Percentiles rank a stretch among this genome's conserved stretches.
Evolutionary conservation across 2,888 invertebrate genomes (phyloP).

Genomic region (Clitarchus hookeri): DNA sequence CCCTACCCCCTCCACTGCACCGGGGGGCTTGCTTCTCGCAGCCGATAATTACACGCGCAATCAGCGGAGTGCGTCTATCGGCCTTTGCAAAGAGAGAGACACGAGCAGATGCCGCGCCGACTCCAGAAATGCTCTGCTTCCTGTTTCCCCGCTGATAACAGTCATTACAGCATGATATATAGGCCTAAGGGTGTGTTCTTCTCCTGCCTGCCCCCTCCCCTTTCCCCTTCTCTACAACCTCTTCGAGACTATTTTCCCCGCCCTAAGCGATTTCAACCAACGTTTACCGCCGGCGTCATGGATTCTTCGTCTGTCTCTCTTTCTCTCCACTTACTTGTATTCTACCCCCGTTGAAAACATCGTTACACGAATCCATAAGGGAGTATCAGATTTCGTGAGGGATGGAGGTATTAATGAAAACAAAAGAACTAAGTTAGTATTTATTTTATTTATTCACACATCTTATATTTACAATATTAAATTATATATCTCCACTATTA

Average conservation of each 20-base stretch:
- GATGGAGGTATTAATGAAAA: too few relatives aligned
- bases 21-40: neutral
- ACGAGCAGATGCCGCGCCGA: neutral
- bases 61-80: neutral
- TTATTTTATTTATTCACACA: too few relatives aligned
- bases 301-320: too few relatives aligned
- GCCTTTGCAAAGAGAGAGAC: neutral
- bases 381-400: too few relatives aligned
- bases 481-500: too few relatives aligned
- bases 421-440: too few relatives aligned
- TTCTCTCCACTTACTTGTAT: too few relatives aligned
- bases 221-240: neutral
- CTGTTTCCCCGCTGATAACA: neutral
- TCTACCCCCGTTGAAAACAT: too few relatives aligned
- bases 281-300: neutral
- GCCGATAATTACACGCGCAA: neutral
- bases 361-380: too few relatives aligned
- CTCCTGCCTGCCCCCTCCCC: neutral
- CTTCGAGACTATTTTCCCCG: neutral
- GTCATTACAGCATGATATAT: neutral
- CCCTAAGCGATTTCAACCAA: neutral
- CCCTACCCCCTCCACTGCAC: neutral
- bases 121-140: neutral
- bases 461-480: too few relatives aligned
- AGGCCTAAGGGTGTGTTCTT: neutral